Evolutionary conservation across 2,797 vertebrate species (phyloP).

Genomic region (Typhlichthys eigenmanni): DNA sequence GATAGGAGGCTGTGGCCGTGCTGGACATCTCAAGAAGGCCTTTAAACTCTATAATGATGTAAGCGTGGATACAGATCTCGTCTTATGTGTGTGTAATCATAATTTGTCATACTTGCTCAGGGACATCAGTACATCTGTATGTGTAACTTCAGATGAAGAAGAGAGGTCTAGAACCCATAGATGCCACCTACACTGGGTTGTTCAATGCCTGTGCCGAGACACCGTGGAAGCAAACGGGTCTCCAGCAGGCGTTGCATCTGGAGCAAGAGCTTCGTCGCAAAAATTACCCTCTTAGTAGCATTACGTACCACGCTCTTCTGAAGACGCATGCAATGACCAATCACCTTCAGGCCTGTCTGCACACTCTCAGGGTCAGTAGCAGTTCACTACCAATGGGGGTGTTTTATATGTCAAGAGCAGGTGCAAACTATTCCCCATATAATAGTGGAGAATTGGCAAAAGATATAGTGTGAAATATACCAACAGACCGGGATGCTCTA

Average conservation of each 20-base stretch:
- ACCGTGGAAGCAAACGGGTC: conserved; percentile 81
- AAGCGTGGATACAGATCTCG: conserved; percentile 19
- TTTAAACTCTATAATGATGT: conserved; percentile 93
- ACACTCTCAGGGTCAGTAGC: conserved; percentile 82
- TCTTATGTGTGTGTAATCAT: neutral
- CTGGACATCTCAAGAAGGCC: conserved; percentile 88
- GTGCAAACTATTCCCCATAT: too few species aligned
- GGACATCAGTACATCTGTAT: neutral
- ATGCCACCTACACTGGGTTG: conserved; percentile 90
- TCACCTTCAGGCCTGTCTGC: conserved; percentile 83
- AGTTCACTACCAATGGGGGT: neutral
- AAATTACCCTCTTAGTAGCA: conserved; percentile 79
- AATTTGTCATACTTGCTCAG: neutral
- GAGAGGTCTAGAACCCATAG: conserved; percentile 78
- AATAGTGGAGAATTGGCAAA: too few species aligned
- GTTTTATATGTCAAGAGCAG: too few species aligned
- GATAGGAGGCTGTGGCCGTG: conserved; percentile 91
- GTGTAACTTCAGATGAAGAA: conserved; percentile 89
- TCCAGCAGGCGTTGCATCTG: conserved; percentile 84
- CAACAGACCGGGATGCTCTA: too few species aligned
- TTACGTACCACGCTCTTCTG: conserved; percentile 88
- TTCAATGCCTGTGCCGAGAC: conserved; percentile 94
- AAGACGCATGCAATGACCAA: conserved; percentile 85
- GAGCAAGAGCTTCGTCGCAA: conserved; percentile 83
- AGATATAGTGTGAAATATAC: too few species aligned